Evolutionary conservation across 2,888 invertebrate genomes (phyloP), one percentile per base, ranked within the genome.

Genomic region (Geophilus truncorum): DNA sequence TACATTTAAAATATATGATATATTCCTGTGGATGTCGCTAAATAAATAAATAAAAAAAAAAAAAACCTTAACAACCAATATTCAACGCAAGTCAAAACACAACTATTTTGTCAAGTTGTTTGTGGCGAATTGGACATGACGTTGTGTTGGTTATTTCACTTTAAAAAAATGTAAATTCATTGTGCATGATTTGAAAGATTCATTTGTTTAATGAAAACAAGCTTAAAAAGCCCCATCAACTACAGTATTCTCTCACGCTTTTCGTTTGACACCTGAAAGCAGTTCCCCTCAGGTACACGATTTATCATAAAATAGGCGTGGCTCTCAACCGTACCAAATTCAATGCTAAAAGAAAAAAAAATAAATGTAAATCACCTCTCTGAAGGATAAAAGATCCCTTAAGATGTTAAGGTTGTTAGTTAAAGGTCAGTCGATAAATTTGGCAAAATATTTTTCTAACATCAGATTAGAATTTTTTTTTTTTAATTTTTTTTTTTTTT

Each of bases 241-340:
- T 62, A 18, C 10, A 62, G 57, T 62, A 62, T 62, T 62, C 57
- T 62, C 57, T 62, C 57, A 62, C 57, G 57, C 21, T 62, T 62
- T 62, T 62, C 57, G n/a, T 62, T 62, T 62, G 57, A 62, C 57
- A 62, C 57, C 57, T 62, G 57, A 62, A 62, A 62, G 57, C 57
- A 62, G 57, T 62, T 62, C 57, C 57, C 57, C 57, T 23, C 21
- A 62, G 57, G 57, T 62, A 62, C 57, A 62, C 57, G 57, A 62
- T 62, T 62, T 62, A 62, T 62, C 57, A 62, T 62, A 62, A 62
- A 62, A 62, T 62, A 62, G 57, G 57, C 57, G 57, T 62, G 57
- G n/a, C 57, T 62, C 21, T 23, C 18, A 62, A 62, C 57, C 57
- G 57, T 62, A 62, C 57, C 57, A 62, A 62, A 62, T 62, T 62